Evolutionary conservation across 2,888 invertebrate genomes (phyloP), one percentile per base, ranked within the genome.

Genomic region (Digitonthophagus gazella): DNA sequence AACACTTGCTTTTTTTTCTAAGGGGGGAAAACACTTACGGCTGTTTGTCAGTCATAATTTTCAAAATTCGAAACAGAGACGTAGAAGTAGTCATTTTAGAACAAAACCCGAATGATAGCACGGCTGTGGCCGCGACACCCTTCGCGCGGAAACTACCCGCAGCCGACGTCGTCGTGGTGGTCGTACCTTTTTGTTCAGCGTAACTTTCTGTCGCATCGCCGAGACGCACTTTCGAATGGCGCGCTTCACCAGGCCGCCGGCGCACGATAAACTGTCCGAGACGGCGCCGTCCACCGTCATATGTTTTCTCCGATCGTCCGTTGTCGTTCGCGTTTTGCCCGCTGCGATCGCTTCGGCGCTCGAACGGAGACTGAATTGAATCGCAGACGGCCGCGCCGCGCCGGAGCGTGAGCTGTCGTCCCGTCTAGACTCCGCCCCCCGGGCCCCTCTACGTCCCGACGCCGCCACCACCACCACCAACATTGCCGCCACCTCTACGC

Each of bases 161-260:
- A 44, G 11, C 11, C 11, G 28, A 8, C 28, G 28, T 8, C 3
- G 18, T 61, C 20, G 16, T 61, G 6, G 19, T 19, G n/a, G n/a
- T 16, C 63, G 75, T 81, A 82, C 82, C 82, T 82, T 82, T 79
- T 79, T 81, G 74, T 82, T 81, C 74, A 80, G 73, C 65, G 80
- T 78, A 70, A 82, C 75, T 77, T 81, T 82, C 76, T 80, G 82
- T 79, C 82, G 76, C 81, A 82, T 82, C 74, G 79, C 81, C 77
- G 76, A 74, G 55, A 81, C 76, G 76, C 81, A 82, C 80, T 83
- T 82, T 74, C 80, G 77, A 73, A 80, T 75, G 65, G 80, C 78
- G 75, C 79, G 79, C 75, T 80, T 80, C 67, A 80, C 75, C 67
- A 80, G 68, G 73, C 76, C 67, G 63, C 65, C 65, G 44, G 65